Evolutionary conservation across 2,888 invertebrate species (phyloP), one percentile per base, ranked within the genome.

Genomic region (Lymantria monacha): DNA sequence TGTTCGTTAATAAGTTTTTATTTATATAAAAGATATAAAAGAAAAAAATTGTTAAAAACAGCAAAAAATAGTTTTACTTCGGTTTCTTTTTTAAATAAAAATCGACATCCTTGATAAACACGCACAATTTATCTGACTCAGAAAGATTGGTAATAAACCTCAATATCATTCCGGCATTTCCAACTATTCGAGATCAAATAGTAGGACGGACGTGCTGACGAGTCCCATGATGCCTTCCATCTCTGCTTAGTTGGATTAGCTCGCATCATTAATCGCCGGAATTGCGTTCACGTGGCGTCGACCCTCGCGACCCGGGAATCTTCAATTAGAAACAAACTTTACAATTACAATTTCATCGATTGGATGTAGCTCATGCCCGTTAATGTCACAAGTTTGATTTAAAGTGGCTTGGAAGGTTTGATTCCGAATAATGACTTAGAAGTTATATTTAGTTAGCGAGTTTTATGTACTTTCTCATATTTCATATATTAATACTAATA

Each of bases 241-340:
- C 80, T 79, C 76, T 81, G 81, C 83, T 83, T 85, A 86, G 87
- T 84, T 83, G 81, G 87, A 88, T 90, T 89, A 89, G 75, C 79
- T 79, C 86, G 86, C 84, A 74, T 84, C 87, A 89, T 91, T 91
- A 88, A 88, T 87, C 82, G 81, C 75, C 70, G 79, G 84, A 85
- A 89, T 88, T 89, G 84, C 84, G 85, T 81, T 83, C 84, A 77
- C 75, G 76, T 74, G 77, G 74, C 61, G 48, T 46, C 46, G 57
- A 67, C 63, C 71, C 69, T 69, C 68, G 57, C 61, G 69, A 59
- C 77, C 79, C 76, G 71, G 71, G 79, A 77, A 83, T 83, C 85
- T 87, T 83, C 83, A 87, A 87, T 87, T 88, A 87, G 79, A 84
- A 75, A 72, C 78, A 83, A 67, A 81, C 80, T 84, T 86, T 79